Evolutionary conservation across 1,140 invertebrate species (phyloP).

Genomic region (Phthorimaea operculella): DNA sequence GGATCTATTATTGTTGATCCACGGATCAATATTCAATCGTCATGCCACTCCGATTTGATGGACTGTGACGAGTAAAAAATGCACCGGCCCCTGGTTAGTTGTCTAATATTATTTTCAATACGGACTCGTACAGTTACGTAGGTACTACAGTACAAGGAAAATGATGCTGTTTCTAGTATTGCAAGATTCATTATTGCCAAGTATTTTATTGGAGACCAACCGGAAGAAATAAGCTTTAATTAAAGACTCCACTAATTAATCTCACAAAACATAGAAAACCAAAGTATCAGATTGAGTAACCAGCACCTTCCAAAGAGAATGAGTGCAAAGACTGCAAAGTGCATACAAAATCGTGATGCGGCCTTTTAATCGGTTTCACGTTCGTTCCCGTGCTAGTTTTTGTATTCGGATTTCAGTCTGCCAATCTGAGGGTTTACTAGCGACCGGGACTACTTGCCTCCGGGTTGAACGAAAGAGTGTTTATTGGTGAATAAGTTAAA

Average conservation of each 20-base stretch:
- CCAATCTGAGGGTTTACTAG: constrained; percentile 49
- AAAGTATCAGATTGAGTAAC: constrained; percentile 42
- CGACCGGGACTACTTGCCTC: constrained; percentile 26
- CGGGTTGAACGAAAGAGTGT: constrained; percentile 28
- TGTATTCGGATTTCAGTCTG: constrained; percentile 63
- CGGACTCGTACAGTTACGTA: too few species aligned
- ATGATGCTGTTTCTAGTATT: constrained; percentile 7
- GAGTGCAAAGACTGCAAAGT: constrained; percentile 64
- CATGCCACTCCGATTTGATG: constrained; percentile 40
- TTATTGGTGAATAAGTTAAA: constrained; percentile 26
- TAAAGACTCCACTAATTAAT: constrained; percentile 45
- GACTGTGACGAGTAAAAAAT: constrained; percentile 14
- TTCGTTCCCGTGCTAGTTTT: constrained; percentile 62
- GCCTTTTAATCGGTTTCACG: constrained; percentile 67
- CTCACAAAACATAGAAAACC: constrained; percentile 45
- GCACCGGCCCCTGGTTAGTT: too few species aligned
- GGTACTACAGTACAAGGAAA: too few species aligned
- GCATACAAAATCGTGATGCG: constrained; percentile 68
- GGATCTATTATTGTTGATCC: constrained; percentile 65
- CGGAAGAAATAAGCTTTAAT: constrained; percentile 43
- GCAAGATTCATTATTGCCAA: constrained; percentile 8
- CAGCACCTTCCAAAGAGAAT: constrained; percentile 26
- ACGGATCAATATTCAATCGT: constrained; percentile 66
- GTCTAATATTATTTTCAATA: too few species aligned
- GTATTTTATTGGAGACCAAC: not conserved